Evolutionary conservation across 2,888 invertebrate genomes (phyloP), one percentile per base, ranked within the genome.

Genomic region (Nysson spinosus): DNA sequence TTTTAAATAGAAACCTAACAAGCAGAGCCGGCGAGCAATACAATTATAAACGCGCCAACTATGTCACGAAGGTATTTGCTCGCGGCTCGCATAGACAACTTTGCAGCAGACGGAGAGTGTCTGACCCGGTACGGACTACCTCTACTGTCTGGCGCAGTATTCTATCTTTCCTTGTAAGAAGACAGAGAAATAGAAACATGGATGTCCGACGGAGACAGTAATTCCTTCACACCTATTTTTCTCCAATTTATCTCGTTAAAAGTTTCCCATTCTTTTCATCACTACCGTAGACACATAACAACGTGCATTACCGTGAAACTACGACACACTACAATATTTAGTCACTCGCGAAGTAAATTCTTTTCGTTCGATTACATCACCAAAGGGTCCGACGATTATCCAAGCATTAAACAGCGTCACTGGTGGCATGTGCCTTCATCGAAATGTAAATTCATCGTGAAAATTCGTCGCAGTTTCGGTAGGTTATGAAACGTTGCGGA

Each of bases 401-500:
- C 30, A 14, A 9, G 24, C 43, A 44, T 57, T 57, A 54, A 57
- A 57, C 44, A 57, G 52, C 62, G 52, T 49, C 49, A 22, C 37
- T 2, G 51, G 39, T 32, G 52, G 11, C 4, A 17, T 22, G 50
- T 37, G 28, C 26, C 9, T 34, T 43, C 17, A 19, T 14, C 26
- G 16, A 52, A 52, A 43, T 12, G 28, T 17, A 7, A 17, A 30
- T 35, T 28, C 39, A 46, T 40, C 30, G 16, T 14, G 30, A 22
- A 42, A 35, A 52, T n/a, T 37, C 32, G 34, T 47, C 61, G 56
- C 16, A 40, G 56, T 69, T 56, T 52, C 17, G 14, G 37, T 12
- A 35, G 40, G 61, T 50, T 61, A 60, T 52, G 40, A 52, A 56
- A 34, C 51, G 42, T 39, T 47, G 19, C 37, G 46, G 34, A 24